Conservation (phyloP, 2,113 vertebrate genomes). For the Megaceryle maxima region DNA sequence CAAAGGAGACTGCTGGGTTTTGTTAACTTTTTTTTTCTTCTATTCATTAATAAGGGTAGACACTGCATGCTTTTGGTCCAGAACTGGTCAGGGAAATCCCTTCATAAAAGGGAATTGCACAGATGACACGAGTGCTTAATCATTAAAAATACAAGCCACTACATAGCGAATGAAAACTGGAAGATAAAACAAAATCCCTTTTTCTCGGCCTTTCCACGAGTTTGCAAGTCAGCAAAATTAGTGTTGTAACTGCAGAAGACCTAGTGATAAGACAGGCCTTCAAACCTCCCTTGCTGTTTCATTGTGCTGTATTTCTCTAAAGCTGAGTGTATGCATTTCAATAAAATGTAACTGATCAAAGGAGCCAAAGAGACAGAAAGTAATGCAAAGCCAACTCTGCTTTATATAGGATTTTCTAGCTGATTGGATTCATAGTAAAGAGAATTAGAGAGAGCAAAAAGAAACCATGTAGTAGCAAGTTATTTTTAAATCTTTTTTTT, state of each 20-base stretch:
- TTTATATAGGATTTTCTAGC: background rate
- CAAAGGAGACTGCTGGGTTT: fast-evolving
- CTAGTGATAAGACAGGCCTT: background rate
- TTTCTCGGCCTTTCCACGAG: background rate
- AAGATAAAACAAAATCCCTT: background rate
- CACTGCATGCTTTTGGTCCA: background rate
- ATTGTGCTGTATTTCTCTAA: background rate
- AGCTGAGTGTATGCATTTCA: background rate
- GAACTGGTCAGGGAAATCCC: background rate
- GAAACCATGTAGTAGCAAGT: background rate
- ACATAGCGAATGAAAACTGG: background rate
- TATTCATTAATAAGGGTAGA: background rate
- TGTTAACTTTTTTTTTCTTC: background rate
- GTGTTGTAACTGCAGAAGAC: background rate
- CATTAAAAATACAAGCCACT: background rate
- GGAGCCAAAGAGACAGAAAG: background rate
- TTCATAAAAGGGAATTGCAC: background rate
- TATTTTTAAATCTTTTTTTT: background rate
- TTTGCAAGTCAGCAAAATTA: slow-evolving; percentile 3
- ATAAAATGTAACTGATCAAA: background rate
- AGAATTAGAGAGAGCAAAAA: background rate
- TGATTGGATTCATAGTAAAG: background rate
- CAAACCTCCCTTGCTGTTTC: background rate
- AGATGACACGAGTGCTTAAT: background rate
- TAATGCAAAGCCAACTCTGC: background rate